These are phyloP conservation scores for Aelia acuminata DNA, from an alignment of 2,888 invertebrate species.

Conservation along the genomic window DNA sequence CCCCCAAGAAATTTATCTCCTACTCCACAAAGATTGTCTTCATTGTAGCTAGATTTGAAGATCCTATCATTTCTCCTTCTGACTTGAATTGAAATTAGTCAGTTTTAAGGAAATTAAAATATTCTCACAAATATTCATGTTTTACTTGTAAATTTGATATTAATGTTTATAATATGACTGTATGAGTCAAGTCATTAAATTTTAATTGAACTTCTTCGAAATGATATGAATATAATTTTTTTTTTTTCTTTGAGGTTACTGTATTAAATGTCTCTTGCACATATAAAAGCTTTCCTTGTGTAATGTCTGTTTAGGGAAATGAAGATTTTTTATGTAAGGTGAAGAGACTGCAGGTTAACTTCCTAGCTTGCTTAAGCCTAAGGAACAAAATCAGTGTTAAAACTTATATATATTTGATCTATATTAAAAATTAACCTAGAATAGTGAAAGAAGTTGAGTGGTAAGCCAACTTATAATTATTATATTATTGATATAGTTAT, in stretches of 20 bases:
- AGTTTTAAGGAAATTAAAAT: not conserved
- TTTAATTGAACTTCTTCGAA: not conserved
- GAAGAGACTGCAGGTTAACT: conserved; percentile 17
- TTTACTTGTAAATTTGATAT: not conserved
- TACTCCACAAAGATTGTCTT: not conserved
- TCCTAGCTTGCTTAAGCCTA: conserved; percentile 5
- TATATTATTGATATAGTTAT: not conserved
- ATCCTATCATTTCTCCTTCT: not conserved
- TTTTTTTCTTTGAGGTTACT: conserved; percentile 14
- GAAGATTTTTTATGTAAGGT: conserved; percentile 22
- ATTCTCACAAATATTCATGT: not conserved
- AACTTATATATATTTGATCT: not conserved
- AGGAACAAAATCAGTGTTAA: conserved; percentile 18
- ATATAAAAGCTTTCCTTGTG: conserved; percentile 35
- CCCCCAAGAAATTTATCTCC: not conserved
- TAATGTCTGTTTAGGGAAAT: conserved; percentile 24
- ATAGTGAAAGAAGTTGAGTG: not conserved
- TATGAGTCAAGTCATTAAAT: not conserved
- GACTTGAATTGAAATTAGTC: not conserved
- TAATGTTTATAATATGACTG: not conserved
- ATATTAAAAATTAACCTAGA: not conserved
- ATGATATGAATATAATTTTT: not conserved
- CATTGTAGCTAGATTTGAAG: not conserved
- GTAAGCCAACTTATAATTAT: not conserved
- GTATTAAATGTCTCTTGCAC: not conserved